Percentiles rank a stretch among this genome's conserved stretches.
Evolutionary conservation across 2,888 invertebrate genomes (phyloP).

Genomic region (Sesia bembeciformis): DNA sequence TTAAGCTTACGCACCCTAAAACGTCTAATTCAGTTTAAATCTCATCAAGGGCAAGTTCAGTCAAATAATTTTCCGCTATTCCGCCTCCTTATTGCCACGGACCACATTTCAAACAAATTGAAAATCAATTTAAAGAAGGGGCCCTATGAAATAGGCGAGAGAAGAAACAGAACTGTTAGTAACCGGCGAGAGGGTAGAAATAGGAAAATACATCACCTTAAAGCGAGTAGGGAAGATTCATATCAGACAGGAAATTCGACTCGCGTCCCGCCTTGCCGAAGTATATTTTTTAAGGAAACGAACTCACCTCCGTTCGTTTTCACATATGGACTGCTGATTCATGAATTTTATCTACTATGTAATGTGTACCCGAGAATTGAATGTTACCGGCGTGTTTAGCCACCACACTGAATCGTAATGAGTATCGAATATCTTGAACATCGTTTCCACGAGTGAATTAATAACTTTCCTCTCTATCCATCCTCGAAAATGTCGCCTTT

Average conservation of each 20-base stretch:
- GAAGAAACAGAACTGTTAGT: slow-evolving; percentile 35
- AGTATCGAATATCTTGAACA: background rate
- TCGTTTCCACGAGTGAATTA: background rate
- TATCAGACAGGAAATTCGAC: slow-evolving; percentile 71
- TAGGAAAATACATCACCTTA: slow-evolving; percentile 73
- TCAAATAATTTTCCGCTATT: slow-evolving; percentile 64
- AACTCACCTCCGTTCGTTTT: slow-evolving; percentile 53
- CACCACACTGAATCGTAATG: background rate
- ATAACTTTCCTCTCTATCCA: background rate
- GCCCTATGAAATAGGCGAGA: slow-evolving; percentile 39
- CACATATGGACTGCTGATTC: slow-evolving; percentile 68
- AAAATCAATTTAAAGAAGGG: slow-evolving; percentile 69
- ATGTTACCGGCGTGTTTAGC: slow-evolving; percentile 47
- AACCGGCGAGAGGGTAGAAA: slow-evolving; percentile 48
- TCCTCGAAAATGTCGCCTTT: too few species aligned
- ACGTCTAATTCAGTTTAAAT: slow-evolving; percentile 29
- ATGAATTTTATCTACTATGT: slow-evolving; percentile 71
- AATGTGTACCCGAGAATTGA: slow-evolving; percentile 64
- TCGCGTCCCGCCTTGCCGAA: slow-evolving; percentile 49
- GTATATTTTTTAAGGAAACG: slow-evolving; percentile 60
- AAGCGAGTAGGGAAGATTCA: slow-evolving; percentile 72
- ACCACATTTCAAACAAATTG: slow-evolving; percentile 71
- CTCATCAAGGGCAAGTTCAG: slow-evolving; percentile 48
- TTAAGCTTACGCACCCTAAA: too few species aligned
- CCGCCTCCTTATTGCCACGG: slow-evolving; percentile 59